These are phyloP conservation scores for Anser brachyrhynchus DNA, from an alignment of 2,113 vertebrate genomes.

Conservation along the genomic window DNA sequence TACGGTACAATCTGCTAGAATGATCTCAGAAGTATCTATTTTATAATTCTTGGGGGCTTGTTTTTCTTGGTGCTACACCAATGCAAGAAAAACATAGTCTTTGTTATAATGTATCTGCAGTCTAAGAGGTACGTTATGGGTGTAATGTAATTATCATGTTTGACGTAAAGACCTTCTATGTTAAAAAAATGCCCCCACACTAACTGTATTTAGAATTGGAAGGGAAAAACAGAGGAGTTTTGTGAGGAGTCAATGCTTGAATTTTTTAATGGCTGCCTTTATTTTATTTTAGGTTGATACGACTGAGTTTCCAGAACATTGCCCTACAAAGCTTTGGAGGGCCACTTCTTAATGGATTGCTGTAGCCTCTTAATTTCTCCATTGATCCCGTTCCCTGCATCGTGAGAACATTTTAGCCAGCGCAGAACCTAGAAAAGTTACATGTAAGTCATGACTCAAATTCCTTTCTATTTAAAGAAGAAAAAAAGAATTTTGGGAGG, in stretches of 20 bases:
- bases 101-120: not conserved
- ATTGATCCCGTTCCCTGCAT: constrained; percentile 74
- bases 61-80: fast-evolving
- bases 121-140: not conserved
- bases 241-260: not conserved
- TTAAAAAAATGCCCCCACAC: not conserved
- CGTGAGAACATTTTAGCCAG: constrained; percentile 79
- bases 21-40: not conserved
- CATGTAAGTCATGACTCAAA: constrained; percentile 76
- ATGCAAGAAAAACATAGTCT: not conserved
- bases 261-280: not conserved
- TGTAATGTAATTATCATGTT: not conserved
- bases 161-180: not conserved
- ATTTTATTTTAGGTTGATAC: constrained; percentile 71
- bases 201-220: not conserved
- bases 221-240: not conserved
- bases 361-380: constrained; percentile 72
- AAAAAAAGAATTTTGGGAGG: not conserved
- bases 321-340: constrained; percentile 55
- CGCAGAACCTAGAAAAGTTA: constrained; percentile 79
- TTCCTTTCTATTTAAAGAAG: constrained; percentile 48
- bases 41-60: not conserved
- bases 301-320: constrained; percentile 58
- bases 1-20: not conserved
- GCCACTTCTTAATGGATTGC: constrained; percentile 82